Conservation (phyloP, 1,140 invertebrate genomes). For the Drosophila pseudoananassae region DNA sequence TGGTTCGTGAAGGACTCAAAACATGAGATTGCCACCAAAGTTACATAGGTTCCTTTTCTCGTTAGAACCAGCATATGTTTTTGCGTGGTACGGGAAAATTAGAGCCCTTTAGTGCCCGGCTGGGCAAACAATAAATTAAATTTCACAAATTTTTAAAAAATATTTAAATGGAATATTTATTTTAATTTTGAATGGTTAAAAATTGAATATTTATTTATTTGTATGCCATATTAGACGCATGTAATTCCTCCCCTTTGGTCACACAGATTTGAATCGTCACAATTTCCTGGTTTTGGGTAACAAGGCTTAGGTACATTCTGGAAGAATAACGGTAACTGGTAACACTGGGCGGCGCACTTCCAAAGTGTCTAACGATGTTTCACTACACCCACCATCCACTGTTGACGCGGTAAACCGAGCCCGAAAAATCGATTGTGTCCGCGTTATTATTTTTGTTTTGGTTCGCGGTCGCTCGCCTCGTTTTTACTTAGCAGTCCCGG, state of each 20-base stretch:
- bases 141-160: no score
- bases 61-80: no score
- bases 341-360: background rate
- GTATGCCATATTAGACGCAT: background rate
- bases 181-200: no score
- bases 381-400: slow-evolving; percentile 11
- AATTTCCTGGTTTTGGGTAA: background rate
- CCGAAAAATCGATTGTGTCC: slow-evolving; percentile 79
- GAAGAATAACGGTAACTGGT: background rate
- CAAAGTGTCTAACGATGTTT: slow-evolving; percentile 24
- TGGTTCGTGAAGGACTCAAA: no score
- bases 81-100: no score
- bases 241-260: background rate
- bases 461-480: slow-evolving; percentile 27
- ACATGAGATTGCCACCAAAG: no score
- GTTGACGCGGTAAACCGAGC: slow-evolving; percentile 41
- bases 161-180: no score
- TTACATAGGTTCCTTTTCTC: no score
- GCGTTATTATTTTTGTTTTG: slow-evolving; percentile 76
- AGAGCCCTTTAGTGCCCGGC: no score
- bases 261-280: background rate
- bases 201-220: no score
- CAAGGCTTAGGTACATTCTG: background rate
- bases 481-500: slow-evolving; percentile 23
- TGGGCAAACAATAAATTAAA: no score